Base-by-base conservation (phyloP, 2,113 vertebrate species). In the Catharus fuscescens region DNA sequence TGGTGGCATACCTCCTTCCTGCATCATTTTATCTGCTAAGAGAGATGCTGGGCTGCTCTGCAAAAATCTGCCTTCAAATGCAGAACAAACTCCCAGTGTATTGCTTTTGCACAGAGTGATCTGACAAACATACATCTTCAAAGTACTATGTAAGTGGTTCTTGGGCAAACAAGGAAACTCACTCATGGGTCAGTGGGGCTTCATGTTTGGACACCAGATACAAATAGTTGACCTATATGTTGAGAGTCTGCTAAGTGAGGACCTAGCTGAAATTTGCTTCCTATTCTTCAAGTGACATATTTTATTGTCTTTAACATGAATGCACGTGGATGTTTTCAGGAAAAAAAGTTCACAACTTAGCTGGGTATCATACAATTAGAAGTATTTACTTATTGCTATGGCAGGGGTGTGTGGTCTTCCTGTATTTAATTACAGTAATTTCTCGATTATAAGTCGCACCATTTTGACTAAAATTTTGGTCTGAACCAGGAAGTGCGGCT, bases 1-100 rank as follows among this genome's bases (percentile, higher is more conserved):
- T 1, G 0, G 4, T 59, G 28, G 10, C 4, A 0, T 59, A 16
- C 3, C 23, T 72, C 12, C n/a, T 73, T 72, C 54, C 9, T 70
- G 18, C 21, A 17, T 78, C 8, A 12, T 50, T 77, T 71, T 56
- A 24, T 47, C 14, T 48, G 21, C 5, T 44, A 28, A 36, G 34
- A 40, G 36, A 70, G 24, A 10, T 2, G 2, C 29, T 70, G 50
- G 11, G 15, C 52, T 92, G 12, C 47, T 78, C 52, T 84, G 48
- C 31, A n/a, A 62, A 61, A 42, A 42, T 78, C 28, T 73, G 19
- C 20, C 18, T 45, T 77, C 54, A 77, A 47, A 60, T 38, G 47
- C 50, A 59, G 38, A 60, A 76, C 16, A 32, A 64, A 44, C 16
- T 88, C 40, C 57, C 62, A 60, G 0, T 14, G 19, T 34, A 42